Evolutionary conservation across 1,140 invertebrate species (phyloP), one percentile per base, ranked within the genome.

Genomic region (Philotrypesis tridentata): DNA sequence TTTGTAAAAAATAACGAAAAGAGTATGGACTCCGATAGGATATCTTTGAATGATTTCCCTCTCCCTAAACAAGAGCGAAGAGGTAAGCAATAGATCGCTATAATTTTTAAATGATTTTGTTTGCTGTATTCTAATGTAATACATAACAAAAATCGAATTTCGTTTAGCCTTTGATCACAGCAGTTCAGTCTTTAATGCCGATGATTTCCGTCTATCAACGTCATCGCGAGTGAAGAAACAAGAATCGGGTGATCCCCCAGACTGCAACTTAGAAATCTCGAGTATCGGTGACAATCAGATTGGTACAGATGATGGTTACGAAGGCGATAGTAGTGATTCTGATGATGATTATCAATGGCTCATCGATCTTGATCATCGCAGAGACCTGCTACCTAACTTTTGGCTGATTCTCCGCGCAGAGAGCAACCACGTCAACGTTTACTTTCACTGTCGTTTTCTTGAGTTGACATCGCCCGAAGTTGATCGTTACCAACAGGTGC

Each of bases 351-450:
- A 92, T 83, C 92, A 93, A 63, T 95, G 94, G 94, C 85, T 94
- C 11, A 88, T 89, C 75, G 92, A 94, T 75, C 85, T 94, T 5
- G 93, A 94, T 79, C 92, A 90, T 61, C 92, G 92, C 68, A 88
- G 93, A 79, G 89, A 92, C 29, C 84, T 89, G 25, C 86, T 95
- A n/a, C 95, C 95, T 0, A 94, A 95, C 86, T 96, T 96, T 89
- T 97, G 96, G 96, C 89, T 96, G 1, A 95, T 96, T 71, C 90
- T 96, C 84, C 92, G 93, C 82, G 92, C 96, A 21, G 92, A 93
- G 78, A 87, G 90, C 63, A 93, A 94, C 83, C 89, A 92, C 65
- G 95, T 96, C 2, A 93, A 93, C 65, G 89, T 95, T 14, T 96
- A 95, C 88, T 96, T 96, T 88, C 96, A 97, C 80, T 94, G 94